Conservation (phyloP, 1,140 invertebrate genomes). For the Tetramorium parvispinum region DNA sequence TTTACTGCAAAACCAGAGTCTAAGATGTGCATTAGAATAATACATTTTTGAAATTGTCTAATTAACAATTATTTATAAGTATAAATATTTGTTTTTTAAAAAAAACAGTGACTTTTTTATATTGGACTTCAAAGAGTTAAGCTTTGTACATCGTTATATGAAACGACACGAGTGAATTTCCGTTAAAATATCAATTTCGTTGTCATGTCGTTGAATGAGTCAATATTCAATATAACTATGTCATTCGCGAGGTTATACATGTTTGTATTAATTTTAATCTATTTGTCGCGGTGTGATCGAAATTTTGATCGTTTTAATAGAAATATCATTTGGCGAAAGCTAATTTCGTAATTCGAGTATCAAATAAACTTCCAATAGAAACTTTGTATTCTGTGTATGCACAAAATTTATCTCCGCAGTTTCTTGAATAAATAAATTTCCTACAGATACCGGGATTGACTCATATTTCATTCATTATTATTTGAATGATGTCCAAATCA, state of each 20-base stretch:
- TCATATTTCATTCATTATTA: constrained; percentile 14
- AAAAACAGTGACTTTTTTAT: too few species aligned
- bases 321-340: constrained; percentile 3
- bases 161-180: neutral
- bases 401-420: neutral
- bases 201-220: constrained; percentile 4
- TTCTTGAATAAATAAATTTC: constrained; percentile 11
- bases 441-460: neutral
- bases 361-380: neutral
- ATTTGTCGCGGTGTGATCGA: neutral
- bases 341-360: neutral
- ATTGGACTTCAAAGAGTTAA: neutral
- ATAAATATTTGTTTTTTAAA: too few species aligned
- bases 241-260: neutral
- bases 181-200: constrained; percentile 14
- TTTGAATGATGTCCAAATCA: neutral
- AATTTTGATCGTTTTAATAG: neutral
- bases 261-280: constrained; percentile 28
- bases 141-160: neutral
- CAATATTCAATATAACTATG: neutral
- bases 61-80: too few species aligned
- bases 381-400: neutral
- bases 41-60: too few species aligned
- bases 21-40: too few species aligned
- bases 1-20: too few species aligned